Evolutionary conservation across 2,797 vertebrate species (phyloP), one percentile per base, ranked within the genome.

Genomic region (Tenualosa ilisha): DNA sequence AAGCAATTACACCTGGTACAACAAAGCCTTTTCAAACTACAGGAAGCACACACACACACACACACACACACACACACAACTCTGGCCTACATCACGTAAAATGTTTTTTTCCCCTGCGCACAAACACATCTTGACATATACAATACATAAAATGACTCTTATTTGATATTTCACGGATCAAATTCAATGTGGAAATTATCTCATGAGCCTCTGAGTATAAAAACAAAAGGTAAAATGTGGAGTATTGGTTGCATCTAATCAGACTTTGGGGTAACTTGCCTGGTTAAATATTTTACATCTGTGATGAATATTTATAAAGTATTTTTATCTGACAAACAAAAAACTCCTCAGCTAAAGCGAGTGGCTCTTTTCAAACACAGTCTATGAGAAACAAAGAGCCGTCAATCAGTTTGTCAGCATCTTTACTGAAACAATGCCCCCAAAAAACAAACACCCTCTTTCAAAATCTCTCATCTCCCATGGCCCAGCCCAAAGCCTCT

Each of bases 1-100:
- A 89, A 61, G 81, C 81, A 86, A 90, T 88, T 85, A 87, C 84
- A 84, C 82, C 84, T 84, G 82, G 86, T 85, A 90, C 85, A 88
- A 89, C 85, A 89, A 88, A 85, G 85, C 85, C 81, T 56, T 86
- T 86, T 83, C 86, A 86, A 46, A 68, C 24, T 61, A 82, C 24
- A 72, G 26, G 3, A 40, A 15, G 26, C 68, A 75, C 15, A 40
- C 15, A 22, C 72, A 79, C 72, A 79, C 20, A 15, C 37, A 37
- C 26, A 13, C 65, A 31, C 31, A 37, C 65, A 68, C 65, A 15
- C 65, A 37, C 65, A 72, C 26, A 24, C 65, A 72, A 17, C 20
- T 22, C 6, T 79, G 72, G 40, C 40, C 72, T 46, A 24, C 72
- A 79, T 40, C 37, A 79, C 11, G 72, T 31, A 8, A 40, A 31